Percentiles rank a stretch among this genome's conserved stretches.
phyloP scores from a whole-genome alignment of 2,797 vertebrate species.

The Micropoecilia bifurca region DNA sequence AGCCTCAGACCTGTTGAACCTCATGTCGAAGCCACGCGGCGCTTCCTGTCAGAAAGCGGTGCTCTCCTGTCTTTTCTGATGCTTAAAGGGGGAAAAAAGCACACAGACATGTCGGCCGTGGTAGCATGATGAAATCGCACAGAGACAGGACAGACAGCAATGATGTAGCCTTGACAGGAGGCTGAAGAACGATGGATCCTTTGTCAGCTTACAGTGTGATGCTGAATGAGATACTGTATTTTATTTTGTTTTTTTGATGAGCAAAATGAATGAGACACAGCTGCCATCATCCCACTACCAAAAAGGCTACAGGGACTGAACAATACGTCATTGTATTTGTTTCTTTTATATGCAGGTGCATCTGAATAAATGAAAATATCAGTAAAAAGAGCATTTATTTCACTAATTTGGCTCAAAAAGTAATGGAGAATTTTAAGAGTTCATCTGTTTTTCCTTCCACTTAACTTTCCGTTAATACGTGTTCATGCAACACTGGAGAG shows the following conservation, averaged over 20 bases:
- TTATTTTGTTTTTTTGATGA: slow-evolving; percentile 31
- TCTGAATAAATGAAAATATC: background rate
- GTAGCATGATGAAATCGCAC: slow-evolving; percentile 22
- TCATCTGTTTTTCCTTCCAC: background rate
- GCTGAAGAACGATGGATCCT: slow-evolving; percentile 35
- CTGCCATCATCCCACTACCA: slow-evolving; percentile 52
- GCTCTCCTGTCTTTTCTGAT: slow-evolving; percentile 24
- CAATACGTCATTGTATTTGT: slow-evolving; percentile 57
- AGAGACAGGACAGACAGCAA: slow-evolving; percentile 61
- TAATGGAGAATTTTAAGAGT: background rate
- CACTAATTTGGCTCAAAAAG: background rate
- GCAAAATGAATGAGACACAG: slow-evolving; percentile 35
- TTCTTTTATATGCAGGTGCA: slow-evolving; percentile 52
- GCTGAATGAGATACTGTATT: slow-evolving; percentile 57
- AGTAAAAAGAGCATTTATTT: background rate
- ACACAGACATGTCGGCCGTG: slow-evolving; percentile 4
- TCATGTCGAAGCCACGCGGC: slow-evolving; percentile 64
- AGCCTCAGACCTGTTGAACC: slow-evolving; percentile 70
- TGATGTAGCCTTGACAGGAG: slow-evolving; percentile 53
- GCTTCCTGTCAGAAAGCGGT: slow-evolving; percentile 46
- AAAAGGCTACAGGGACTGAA: slow-evolving; percentile 75
- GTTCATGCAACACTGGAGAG: background rate
- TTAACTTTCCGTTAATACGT: background rate
- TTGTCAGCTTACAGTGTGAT: slow-evolving; percentile 32
- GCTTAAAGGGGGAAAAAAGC: slow-evolving; percentile 21